Evolutionary conservation across 2,113 vertebrate genomes (phyloP), one percentile per base, ranked within the genome.

Genomic region (Burhinus bistriatus): DNA sequence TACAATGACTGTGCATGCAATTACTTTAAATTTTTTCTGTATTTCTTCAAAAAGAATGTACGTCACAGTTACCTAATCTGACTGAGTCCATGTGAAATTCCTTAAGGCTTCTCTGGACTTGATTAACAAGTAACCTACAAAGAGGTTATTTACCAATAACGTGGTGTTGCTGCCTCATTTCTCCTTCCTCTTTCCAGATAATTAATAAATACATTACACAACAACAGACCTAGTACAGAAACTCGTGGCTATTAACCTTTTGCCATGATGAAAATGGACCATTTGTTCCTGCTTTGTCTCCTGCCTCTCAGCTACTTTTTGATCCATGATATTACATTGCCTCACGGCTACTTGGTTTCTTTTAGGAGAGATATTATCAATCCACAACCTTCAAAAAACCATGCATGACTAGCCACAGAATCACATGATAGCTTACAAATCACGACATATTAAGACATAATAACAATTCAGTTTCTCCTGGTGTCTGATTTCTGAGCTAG

Each of bases 201-300:
- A 86, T 27, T 93, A 93, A 95, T 82, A 95, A 89, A 90, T 79
- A 68, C 36, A 72, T 75, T 79, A 72, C 61, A 84, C 61, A 95
- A 69, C 87, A 87, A 72, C 64, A 91, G 86, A 78, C 38, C 32
- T 83, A 36, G 77, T 75, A 91, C 73, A 82, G 83, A 91, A 95
- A 94, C 40, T 61, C 90, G 72, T 87, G 96, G 57, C 83, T 92
- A 92, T 97, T 97, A 96, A 96, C 90, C 90, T 96, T 92, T 96
- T 87, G 94, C 86, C 83, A 61, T 68, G 34, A 93, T 84, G 86
- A 93, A 95, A 97, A 96, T 40, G 65, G 42, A 79, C 72, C 80
- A 87, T 97, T 97, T 93, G 69, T 69, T 95, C 69, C 70, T 5
- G 25, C 65, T 97, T 77, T 96, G 72, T 92, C 73, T 92, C 80